Evolutionary conservation across 2,888 invertebrate species (phyloP), one percentile per base, ranked within the genome.

Genomic region (Apodemia hepburni): DNA sequence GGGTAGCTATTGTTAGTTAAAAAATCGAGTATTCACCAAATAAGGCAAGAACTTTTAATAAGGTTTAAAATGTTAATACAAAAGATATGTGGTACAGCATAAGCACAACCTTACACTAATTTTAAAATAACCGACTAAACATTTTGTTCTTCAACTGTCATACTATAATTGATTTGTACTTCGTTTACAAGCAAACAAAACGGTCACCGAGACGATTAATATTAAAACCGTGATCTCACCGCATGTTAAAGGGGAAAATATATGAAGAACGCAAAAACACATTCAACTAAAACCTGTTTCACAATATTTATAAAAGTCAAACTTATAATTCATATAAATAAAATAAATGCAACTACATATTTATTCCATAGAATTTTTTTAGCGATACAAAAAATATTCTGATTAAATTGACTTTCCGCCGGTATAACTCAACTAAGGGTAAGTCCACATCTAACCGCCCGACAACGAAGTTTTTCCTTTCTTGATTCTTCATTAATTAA

Each of bases 131-230:
- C 42, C 42, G 42, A 42, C 65, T 65, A 66, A 68, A 68, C 59
- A 61, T 71, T 75, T 76, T 78, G 75, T 81, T 83, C 42, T 11
- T 42, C 79, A 75, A 58, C 70, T 72, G 65, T 69, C 69, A 71
- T 66, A 73, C 75, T 76, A 75, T 76, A 69, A 67, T 65, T 70
- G 77, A 81, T 85, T 87, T 87, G 88, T 86, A 88, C 89, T 88
- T 83, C 80, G 76, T 81, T 81, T 81, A 76, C 76, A 79, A 82
- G 78, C 75, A 75, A 79, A 73, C 74, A 71, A 62, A 73, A 76
- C 15, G 18, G 73, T 71, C 73, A 71, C 68, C 64, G 70, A 66
- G 65, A 60, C 64, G 64, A 66, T 61, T 63, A 65, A 22, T 5
- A 5, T 22, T 49, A 22, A 22, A 51, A 22, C 6, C 18, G 51